These are phyloP conservation scores for Leptopilina clavipes DNA, from an alignment of 1,140 invertebrate genomes.

Conservation along the genomic window DNA sequence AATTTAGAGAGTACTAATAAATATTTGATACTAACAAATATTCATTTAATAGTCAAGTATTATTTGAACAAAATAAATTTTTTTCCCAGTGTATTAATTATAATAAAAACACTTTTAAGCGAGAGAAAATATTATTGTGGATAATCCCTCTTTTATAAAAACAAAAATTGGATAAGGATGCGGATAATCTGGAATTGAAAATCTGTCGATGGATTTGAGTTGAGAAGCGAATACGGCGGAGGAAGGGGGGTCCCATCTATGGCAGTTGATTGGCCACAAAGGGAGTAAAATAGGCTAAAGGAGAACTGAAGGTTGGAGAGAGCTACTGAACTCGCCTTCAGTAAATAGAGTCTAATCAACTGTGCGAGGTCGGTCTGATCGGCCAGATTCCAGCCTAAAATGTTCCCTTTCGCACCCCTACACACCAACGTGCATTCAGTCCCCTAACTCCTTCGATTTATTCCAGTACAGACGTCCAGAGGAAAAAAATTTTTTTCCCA, in stretches of 20 bases:
- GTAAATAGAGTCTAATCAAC: constrained; percentile 76
- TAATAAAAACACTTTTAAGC: too few relatives aligned
- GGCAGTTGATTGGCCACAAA: constrained; percentile 73
- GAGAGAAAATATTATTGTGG: not conserved
- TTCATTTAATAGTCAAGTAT: too few relatives aligned
- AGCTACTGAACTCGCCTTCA: constrained; percentile 68
- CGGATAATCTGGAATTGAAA: constrained; percentile 32
- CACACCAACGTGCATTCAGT: constrained; percentile 47
- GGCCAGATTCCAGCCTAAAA: constrained; percentile 71
- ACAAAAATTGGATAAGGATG: constrained; percentile 8
- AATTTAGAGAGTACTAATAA: too few relatives aligned
- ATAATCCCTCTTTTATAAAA: not conserved
- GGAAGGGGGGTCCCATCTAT: constrained; percentile 64
- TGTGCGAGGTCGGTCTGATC: constrained; percentile 69
- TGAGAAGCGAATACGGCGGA: not conserved
- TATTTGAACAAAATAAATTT: too few relatives aligned
- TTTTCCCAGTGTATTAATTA: too few relatives aligned
- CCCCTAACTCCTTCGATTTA: constrained; percentile 52
- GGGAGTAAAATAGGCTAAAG: constrained; percentile 70
- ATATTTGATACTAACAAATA: too few relatives aligned
- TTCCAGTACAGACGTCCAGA: constrained; percentile 47
- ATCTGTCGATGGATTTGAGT: constrained; percentile 13
- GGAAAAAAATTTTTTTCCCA: constrained; percentile 25
- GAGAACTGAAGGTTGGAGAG: constrained; percentile 58
- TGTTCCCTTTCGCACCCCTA: constrained; percentile 54